Percentiles rank a stretch among this genome's conserved stretches.
Evolutionary conservation across 2,888 invertebrate genomes (phyloP).

Genomic region (Caenorhabditis drosophilae): DNA sequence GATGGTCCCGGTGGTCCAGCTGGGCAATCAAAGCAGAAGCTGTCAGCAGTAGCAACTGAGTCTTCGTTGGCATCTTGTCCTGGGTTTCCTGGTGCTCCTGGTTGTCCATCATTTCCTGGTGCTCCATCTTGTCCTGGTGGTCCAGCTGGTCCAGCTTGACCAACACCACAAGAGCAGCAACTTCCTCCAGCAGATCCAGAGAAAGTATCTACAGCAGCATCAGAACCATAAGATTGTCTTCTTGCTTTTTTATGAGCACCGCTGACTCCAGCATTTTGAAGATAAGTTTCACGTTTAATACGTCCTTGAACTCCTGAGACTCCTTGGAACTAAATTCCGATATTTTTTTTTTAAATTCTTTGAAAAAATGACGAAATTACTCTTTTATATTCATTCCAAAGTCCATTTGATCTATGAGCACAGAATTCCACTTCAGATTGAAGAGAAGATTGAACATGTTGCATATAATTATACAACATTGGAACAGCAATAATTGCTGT

Average conservation of each 20-base stretch:
- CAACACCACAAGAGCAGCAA: conserved; percentile 51
- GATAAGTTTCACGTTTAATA: conserved; percentile 38
- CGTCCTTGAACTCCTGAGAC: conserved; percentile 33
- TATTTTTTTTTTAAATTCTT: not conserved
- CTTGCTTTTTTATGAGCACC: conserved; percentile 26
- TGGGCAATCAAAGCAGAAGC: conserved; percentile 57
- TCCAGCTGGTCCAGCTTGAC: conserved; percentile 49
- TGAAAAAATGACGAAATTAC: too few species aligned
- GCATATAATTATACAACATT: too few species aligned
- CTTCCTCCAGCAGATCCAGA: conserved; percentile 38
- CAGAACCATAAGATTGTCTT: conserved; percentile 30
- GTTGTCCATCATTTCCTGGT: conserved; percentile 52
- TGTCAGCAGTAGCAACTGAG: conserved; percentile 26
- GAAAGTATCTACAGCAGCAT: conserved; percentile 39
- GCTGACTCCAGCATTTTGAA: conserved; percentile 29
- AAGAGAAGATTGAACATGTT: too few species aligned
- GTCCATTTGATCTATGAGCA: conserved; percentile 49
- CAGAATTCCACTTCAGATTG: conserved; percentile 57
- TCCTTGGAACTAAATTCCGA: conserved; percentile 33
- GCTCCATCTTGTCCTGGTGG: conserved; percentile 49
- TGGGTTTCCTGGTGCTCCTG: conserved; percentile 49
- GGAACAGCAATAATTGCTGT: too few species aligned
- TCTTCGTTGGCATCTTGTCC: conserved; percentile 50
- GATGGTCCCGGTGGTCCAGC: too few species aligned
- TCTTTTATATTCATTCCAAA: conserved; percentile 54